phyloP scores from a whole-genome alignment of 2,113 vertebrate species.

The Psilopsiagon aurifrons region DNA sequence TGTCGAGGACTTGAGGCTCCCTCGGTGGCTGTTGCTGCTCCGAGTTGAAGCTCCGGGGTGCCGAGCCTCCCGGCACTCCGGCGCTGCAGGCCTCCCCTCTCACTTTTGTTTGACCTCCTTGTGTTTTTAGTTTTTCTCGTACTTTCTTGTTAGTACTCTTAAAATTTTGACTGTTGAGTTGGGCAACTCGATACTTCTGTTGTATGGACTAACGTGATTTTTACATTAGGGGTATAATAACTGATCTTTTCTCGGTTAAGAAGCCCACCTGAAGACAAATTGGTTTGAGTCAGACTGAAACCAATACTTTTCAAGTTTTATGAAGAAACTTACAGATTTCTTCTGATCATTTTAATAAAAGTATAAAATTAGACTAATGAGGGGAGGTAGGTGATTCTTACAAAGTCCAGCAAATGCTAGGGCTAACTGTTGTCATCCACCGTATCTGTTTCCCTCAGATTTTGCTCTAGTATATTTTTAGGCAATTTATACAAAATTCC shows the following conservation, averaged over 20 bases:
- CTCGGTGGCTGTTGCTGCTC: no score
- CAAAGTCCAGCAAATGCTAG: neutral
- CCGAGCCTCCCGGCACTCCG: no score
- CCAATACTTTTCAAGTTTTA: neutral
- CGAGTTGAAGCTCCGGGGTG: no score
- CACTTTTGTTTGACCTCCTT: neutral
- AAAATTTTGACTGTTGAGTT: neutral
- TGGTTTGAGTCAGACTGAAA: neutral
- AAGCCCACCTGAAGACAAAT: neutral
- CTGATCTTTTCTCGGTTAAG: neutral
- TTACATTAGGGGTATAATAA: neutral
- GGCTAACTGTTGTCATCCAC: neutral
- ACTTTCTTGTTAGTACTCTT: neutral
- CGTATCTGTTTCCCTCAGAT: neutral
- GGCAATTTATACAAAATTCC: neutral
- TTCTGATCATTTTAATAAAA: neutral
- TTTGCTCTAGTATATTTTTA: neutral
- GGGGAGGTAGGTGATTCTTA: neutral
- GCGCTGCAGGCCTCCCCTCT: neutral
- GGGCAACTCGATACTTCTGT: neutral
- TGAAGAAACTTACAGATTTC: neutral
- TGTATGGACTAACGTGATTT: neutral
- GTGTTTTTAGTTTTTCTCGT: neutral
- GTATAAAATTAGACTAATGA: neutral
- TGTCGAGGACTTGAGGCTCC: no score